Conservation (phyloP, 2,797 vertebrate genomes). For the Halcyon leucocephala region DNA sequence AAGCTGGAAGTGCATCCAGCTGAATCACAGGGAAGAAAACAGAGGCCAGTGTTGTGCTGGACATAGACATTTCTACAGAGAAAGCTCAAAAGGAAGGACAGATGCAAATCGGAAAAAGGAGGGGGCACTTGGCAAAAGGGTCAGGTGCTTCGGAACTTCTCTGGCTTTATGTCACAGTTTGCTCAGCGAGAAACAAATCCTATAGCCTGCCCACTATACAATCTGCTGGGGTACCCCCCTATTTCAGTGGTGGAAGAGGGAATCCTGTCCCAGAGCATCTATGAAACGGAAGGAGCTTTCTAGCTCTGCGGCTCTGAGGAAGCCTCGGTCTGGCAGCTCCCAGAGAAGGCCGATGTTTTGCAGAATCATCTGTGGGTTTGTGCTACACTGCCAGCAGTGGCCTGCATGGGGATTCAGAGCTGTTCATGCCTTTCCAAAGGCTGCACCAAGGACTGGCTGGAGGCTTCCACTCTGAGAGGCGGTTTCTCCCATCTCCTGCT, state of each 20-base stretch:
- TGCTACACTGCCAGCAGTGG: neutral
- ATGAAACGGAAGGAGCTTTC: neutral
- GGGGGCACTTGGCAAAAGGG: neutral
- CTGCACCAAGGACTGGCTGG: neutral
- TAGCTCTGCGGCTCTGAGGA: neutral
- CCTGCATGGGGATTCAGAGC: neutral
- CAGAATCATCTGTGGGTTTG: neutral
- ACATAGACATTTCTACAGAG: neutral
- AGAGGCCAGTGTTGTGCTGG: neutral
- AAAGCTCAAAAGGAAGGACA: neutral
- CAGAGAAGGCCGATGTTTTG: neutral
- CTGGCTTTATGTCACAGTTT: neutral
- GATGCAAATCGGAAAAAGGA: neutral
- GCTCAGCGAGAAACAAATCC: neutral
- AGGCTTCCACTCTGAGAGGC: neutral
- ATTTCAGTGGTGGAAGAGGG: neutral
- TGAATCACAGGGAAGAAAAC: rapidly evolving
- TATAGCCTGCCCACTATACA: neutral
- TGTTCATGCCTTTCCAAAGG: neutral
- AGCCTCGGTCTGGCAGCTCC: neutral
- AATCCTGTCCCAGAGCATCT: neutral
- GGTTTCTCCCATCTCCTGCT: neutral
- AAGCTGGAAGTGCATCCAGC: neutral
- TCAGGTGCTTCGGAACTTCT: neutral
- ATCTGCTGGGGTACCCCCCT: neutral